Percentiles rank a stretch among this genome's conserved stretches.
phyloP scores from a whole-genome alignment of 2,113 vertebrate species.

The Cygnus buccinator region DNA sequence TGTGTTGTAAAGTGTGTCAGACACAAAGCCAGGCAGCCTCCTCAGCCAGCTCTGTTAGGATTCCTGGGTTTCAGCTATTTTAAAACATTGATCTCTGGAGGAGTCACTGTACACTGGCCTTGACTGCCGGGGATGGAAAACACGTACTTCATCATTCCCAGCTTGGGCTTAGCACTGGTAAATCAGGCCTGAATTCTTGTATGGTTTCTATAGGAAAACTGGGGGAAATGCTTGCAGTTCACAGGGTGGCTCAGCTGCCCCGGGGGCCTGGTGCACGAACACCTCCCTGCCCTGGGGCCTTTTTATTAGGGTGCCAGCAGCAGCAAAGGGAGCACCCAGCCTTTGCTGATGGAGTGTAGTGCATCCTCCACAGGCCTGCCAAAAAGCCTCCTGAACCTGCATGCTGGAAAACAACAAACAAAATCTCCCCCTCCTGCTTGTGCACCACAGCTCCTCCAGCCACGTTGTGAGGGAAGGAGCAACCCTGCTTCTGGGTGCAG shows the following conservation, averaged over 20 bases:
- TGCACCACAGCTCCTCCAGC: not conserved
- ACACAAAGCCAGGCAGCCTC: not conserved
- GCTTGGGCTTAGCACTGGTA: not conserved
- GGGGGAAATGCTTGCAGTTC: slow-evolving; percentile 22
- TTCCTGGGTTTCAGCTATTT: not conserved
- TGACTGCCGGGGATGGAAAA: not conserved
- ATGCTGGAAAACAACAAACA: not conserved
- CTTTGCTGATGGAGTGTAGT: not conserved
- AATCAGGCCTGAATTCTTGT: not conserved
- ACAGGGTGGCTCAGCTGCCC: not conserved
- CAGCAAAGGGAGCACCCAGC: not conserved
- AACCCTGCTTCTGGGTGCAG: not conserved
- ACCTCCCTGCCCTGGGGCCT: not conserved
- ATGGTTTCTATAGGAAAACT: not conserved
- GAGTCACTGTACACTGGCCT: not conserved
- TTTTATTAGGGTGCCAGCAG: not conserved
- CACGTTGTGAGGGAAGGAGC: not conserved
- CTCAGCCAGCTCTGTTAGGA: not conserved
- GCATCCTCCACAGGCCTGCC: not conserved
- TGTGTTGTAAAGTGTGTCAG: not conserved
- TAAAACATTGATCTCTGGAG: not conserved
- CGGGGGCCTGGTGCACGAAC: not conserved
- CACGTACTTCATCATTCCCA: slow-evolving; percentile 42
- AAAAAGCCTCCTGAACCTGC: fast-evolving
- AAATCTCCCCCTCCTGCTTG: not conserved